Conservation (phyloP, 2,888 invertebrate genomes). For the Parnassius apollo region DNA sequence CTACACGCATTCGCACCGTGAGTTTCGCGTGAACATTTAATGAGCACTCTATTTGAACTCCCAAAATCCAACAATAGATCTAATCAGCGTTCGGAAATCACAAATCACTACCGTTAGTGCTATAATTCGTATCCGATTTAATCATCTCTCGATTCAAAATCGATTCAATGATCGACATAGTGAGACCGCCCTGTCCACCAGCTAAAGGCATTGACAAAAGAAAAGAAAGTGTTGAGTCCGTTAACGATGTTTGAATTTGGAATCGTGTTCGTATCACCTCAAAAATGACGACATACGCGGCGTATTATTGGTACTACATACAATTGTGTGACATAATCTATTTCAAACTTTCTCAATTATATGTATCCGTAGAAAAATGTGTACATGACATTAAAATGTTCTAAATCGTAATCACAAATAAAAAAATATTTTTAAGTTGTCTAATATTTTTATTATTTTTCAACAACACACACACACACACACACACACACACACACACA, state of each 20-base stretch:
- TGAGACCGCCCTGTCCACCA: conserved; percentile 64
- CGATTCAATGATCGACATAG: conserved; percentile 66
- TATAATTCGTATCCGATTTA: conserved; percentile 48
- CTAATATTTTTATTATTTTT: too few species aligned
- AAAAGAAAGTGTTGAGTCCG: conserved; percentile 68
- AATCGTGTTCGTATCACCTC: conserved; percentile 32
- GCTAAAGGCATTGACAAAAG: conserved; percentile 59
- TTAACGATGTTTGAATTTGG: conserved; percentile 38
- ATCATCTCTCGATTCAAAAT: conserved; percentile 66
- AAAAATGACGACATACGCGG: conserved; percentile 37
- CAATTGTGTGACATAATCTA: conserved; percentile 28
- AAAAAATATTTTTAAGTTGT: too few species aligned
- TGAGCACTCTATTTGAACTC: conserved; percentile 46
- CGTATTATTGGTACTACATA: conserved; percentile 35
- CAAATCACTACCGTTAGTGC: conserved; percentile 55
- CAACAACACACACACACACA: too few species aligned
- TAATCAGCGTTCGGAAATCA: conserved; percentile 63
- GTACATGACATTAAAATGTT: too few species aligned
- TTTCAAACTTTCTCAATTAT: conserved; percentile 18
- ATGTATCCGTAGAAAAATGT: neutral
- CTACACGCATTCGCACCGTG: conserved; percentile 21
- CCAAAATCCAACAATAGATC: conserved; percentile 57
- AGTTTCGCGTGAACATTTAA: conserved; percentile 41
- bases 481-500: too few species aligned
- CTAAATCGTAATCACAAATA: too few species aligned